Evolutionary conservation across 2,888 invertebrate genomes (phyloP), one percentile per base, ranked within the genome.

Genomic region (Orthosia incerta): DNA sequence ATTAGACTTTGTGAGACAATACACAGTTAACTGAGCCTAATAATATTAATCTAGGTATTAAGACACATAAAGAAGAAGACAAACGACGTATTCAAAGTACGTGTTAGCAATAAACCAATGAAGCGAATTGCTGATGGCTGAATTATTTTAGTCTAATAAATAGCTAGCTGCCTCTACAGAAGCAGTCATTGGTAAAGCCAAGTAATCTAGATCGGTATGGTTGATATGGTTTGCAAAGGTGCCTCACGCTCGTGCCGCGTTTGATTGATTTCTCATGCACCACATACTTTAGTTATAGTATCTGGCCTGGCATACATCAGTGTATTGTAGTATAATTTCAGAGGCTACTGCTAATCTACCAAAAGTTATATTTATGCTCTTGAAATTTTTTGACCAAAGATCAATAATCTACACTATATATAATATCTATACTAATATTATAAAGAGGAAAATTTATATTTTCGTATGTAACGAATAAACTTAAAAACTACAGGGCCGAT

Each of bases 1-100:
- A 68, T 68, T 59, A 57, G 39, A 78, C 48, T 77, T 53, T 76
- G 60, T 76, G 48, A 61, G 20, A 50, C 31, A 56, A 64, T 75
- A 61, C 53, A 23, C 50, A 79, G 45, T 75, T 79, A 57, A 18
- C 73, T 72, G n/a, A 79, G 56, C 23, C 20, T 56, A 50, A 71
- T 61, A 79, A 50, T 31, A 46, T 56, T 45, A 79, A 55, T 61
- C 13, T 61, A 23, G 15, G 26, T 55, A 50, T 13, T 55, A 45
- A 45, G 16, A 11, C 11, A 23, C 50, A 13, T 79, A 23, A 59
- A 61, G 23, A 46, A 45, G 9, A 62, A 71, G 71, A 57, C 4
- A 63, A 53, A 72, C n/a, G 23, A 48, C 55, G 59, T 61, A 53
- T 46, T n/a, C n/a, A 4, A 45, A 73, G 55, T 23, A 53, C 48